Conservation (phyloP, 2,888 invertebrate species). For the Scaptomyza tumidula region DNA sequence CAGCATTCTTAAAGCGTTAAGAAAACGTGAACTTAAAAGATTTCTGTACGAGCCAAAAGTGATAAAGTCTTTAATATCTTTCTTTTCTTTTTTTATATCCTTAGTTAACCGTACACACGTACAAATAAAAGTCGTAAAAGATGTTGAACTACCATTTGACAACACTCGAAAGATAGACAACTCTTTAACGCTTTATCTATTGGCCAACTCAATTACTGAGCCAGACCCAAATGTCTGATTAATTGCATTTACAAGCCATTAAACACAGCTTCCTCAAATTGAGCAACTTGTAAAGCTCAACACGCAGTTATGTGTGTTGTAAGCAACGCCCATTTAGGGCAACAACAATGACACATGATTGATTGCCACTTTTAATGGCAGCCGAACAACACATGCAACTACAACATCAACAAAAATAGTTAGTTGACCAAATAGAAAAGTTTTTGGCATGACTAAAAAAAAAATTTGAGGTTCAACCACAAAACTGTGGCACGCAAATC, state of each 20-base stretch:
- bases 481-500: slow-evolving; percentile 38
- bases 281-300: slow-evolving; percentile 32
- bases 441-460: slow-evolving; percentile 13
- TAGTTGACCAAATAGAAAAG: slow-evolving; percentile 13
- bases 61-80: too few relatives aligned
- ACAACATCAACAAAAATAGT: slow-evolving; percentile 5
- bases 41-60: too few relatives aligned
- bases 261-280: slow-evolving; percentile 41
- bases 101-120: neutral
- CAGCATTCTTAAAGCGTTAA: neutral
- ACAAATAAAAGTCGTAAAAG: neutral
- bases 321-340: slow-evolving; percentile 24
- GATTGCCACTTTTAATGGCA: slow-evolving; percentile 53
- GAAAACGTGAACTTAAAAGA: neutral
- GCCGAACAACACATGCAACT: slow-evolving; percentile 1
- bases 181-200: neutral
- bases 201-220: slow-evolving; percentile 30
- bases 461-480: slow-evolving; percentile 2
- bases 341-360: slow-evolving; percentile 42
- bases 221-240: slow-evolving; percentile 39
- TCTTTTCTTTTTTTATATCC: too few relatives aligned
- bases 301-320: slow-evolving; percentile 46
- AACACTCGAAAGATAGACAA: neutral
- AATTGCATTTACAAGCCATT: slow-evolving; percentile 46
- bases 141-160: neutral